Conservation (phyloP, 2,797 vertebrate genomes). For the Poeciliopsis infans region DNA sequence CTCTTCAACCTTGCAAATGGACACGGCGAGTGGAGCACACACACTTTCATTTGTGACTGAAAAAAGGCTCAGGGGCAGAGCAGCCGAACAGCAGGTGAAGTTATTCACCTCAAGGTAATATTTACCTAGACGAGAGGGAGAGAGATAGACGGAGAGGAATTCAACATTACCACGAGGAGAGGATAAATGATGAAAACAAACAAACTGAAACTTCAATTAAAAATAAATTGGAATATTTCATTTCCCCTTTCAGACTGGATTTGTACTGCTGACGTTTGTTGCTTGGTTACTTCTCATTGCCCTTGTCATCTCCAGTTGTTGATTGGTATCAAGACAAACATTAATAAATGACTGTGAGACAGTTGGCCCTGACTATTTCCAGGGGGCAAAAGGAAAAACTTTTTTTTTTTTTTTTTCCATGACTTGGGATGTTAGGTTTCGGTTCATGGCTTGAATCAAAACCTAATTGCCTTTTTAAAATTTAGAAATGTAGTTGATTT, state of each 20-base stretch:
- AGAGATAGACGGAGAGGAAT: constrained; percentile 32
- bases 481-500: background rate
- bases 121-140: constrained; percentile 41
- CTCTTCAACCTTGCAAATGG: constrained; percentile 63
- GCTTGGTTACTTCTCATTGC: constrained; percentile 74
- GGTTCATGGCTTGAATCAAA: background rate
- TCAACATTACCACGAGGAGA: constrained; percentile 24
- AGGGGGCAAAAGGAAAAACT: constrained; percentile 6
- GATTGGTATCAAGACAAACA: constrained; percentile 71
- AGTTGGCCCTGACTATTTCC: constrained; percentile 64
- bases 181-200: constrained; percentile 62
- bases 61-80: constrained; percentile 49
- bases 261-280: constrained; percentile 69
- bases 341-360: constrained; percentile 57
- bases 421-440: background rate
- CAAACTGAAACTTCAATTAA: constrained; percentile 74
- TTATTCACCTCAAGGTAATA: constrained; percentile 59
- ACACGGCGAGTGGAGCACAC: constrained; percentile 47
- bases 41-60: constrained; percentile 54
- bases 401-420: constrained; percentile 3
- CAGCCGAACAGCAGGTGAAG: constrained; percentile 50
- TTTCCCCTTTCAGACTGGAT: constrained; percentile 75
- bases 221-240: constrained; percentile 78
- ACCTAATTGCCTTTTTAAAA: background rate
- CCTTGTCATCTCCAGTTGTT: constrained; percentile 69